phyloP scores from a whole-genome alignment of 2,888 invertebrate species.

The Drosophila atroscutellata region DNA sequence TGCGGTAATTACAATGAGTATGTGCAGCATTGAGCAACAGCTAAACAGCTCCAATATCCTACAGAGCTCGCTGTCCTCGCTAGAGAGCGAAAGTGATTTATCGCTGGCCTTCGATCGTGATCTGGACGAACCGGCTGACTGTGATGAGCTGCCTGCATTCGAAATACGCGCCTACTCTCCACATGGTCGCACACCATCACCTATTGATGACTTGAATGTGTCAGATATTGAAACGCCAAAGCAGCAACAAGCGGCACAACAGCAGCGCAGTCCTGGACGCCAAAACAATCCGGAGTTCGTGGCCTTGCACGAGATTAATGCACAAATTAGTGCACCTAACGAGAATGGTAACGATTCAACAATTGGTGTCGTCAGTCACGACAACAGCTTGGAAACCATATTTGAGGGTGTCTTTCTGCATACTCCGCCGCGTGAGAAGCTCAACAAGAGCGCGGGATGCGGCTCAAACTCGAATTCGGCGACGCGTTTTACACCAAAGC shows the following conservation, averaged over 20 bases:
- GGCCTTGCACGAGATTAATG: constrained; percentile 83
- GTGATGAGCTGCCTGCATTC: constrained; percentile 83
- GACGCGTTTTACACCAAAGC: constrained; percentile 56
- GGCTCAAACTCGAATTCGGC: constrained; percentile 27
- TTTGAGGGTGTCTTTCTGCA: constrained; percentile 83
- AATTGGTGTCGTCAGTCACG: constrained; percentile 49
- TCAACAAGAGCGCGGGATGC: constrained; percentile 28
- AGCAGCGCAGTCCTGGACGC: constrained; percentile 31
- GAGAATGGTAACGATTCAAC: constrained; percentile 54
- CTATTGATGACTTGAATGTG: constrained; percentile 75
- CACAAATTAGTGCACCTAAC: constrained; percentile 82
- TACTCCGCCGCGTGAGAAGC: constrained; percentile 79
- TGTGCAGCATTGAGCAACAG: constrained; percentile 51
- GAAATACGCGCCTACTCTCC: constrained; percentile 83
- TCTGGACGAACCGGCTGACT: constrained; percentile 56
- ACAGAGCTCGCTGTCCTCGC: constrained; percentile 76
- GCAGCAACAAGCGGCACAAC: constrained; percentile 8
- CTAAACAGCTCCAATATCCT: constrained; percentile 65
- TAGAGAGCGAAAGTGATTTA: constrained; percentile 82
- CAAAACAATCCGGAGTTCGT: constrained; percentile 79
- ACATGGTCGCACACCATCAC: constrained; percentile 82
- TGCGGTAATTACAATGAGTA: constrained; percentile 54
- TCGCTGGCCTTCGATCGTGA: constrained; percentile 80
- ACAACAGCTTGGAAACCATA: constrained; percentile 82
- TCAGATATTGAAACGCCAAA: constrained; percentile 65